Evolutionary conservation across 2,797 vertebrate genomes (phyloP), one percentile per base, ranked within the genome.

Genomic region (Peromyscus eremicus): DNA sequence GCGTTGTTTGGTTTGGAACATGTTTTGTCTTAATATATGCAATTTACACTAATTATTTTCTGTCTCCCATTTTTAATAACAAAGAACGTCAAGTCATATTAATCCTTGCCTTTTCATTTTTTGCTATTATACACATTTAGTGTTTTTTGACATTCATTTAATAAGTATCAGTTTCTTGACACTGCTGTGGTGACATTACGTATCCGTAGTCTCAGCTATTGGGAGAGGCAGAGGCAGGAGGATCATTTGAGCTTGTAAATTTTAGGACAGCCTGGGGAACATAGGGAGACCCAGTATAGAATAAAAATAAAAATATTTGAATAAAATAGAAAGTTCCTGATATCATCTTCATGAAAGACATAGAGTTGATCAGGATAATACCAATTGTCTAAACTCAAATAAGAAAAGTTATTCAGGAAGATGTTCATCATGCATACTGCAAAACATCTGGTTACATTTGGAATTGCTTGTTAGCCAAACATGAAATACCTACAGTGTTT

Each of bases 401-500:
- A 92, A 29, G 27, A 92, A 97, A 71, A 49, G 16, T 91, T 85
- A 71, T 32, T 75, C 40, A 96, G 55, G 46, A 52, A 93, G 76
- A 81, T 80, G 52, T 27, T 93, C 89, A 70, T 94, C 29, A 5
- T 88, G 43, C 23, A 88, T 66, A 79, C 21, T 96, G 62, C 60
- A 29, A 97, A 91, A 75, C n/a, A 97, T 49, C 37, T 97, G 66
- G 52, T 88, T 94, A 71, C 82, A 89, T 90, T 95, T 93, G 60
- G 34, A 97, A 96, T 80, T 14, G 37, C 9, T 70, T 52, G 62
- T 92, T 95, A 90, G 29, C 37, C 80, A 94, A 96, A 75, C 10
- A 85, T 86, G n/a, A 86, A 92, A 29, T 4, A 80, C 29, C 93
- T n/a, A 81, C 66, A 94, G 11, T 40, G 92, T 79, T 95, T 94